These are phyloP conservation scores for Gisinianus flammeolus DNA, from an alignment of 2,888 invertebrate species.

Conservation along the genomic window DNA sequence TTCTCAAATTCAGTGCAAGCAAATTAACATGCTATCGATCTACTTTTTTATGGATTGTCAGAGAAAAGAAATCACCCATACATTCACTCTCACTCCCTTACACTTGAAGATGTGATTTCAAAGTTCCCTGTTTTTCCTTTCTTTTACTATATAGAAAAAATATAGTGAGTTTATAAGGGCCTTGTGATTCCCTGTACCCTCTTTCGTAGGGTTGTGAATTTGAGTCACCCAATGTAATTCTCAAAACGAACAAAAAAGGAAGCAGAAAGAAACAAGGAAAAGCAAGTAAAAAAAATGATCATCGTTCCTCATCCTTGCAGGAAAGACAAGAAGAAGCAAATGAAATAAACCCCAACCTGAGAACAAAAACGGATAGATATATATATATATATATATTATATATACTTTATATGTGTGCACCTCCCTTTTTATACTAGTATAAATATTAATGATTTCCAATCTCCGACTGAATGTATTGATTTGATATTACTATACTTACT, in stretches of 20 bases:
- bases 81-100: too few relatives aligned
- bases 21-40: neutral
- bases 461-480: conserved; percentile 30
- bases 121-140: neutral
- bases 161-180: neutral
- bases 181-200: conserved; percentile 1
- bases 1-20: neutral
- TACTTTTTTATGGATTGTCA: too few relatives aligned
- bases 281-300: neutral
- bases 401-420: neutral
- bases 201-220: conserved; percentile 1
- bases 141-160: neutral
- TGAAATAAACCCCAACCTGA: too few relatives aligned
- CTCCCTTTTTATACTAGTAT: conserved; percentile 3
- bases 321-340: too few relatives aligned
- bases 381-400: too few relatives aligned
- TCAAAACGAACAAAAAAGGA: neutral
- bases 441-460: neutral
- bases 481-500: conserved; percentile 30
- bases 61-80: too few relatives aligned
- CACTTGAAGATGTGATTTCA: neutral
- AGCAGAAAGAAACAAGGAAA: neutral
- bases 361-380: too few relatives aligned
- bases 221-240: neutral
- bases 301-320: too few relatives aligned